Base-by-base conservation (phyloP, 2,113 vertebrate genomes). In the Sitta europaea region DNA sequence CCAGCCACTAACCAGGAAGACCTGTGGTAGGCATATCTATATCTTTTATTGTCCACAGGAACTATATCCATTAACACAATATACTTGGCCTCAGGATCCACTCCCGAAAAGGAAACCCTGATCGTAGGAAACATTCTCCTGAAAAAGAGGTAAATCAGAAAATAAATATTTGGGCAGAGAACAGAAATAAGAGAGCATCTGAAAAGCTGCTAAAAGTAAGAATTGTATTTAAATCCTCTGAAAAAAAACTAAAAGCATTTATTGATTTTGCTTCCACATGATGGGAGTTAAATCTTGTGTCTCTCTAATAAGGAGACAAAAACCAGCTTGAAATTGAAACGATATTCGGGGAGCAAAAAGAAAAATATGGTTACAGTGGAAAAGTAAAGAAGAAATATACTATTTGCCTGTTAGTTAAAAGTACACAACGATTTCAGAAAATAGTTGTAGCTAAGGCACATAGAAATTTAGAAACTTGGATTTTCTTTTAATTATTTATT, bases 81-180 rank as follows among this genome's bases (percentile, higher is more conserved):
- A 94, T 99, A 99, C 88, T 99, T 99, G 61, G 99, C 99, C 94
- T 99, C 99, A n/a, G 99, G 98, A 90, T 99, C 99, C 95, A 99
- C 98, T 3, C 99, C 99, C 1, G 99, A 99, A 97, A 99, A 99
- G 8, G 99, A 99, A 94, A 99, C 99, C 8, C 99, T 98, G 97
- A 99, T 99, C 1, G 99, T 99, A 55, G 99, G 99, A 90, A 99
- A 99, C 99, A 99, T 99, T 97, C 99, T 98, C 98, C 99, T 99
- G 96, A 58, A 51, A 71, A 92, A 18, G 66, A 86, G 33, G 36
- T 35, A 94, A 91, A 94, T 48, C n/a, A 35, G 48, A 83, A 94
- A 63, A 94, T 94, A 93, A 96, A 74, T 40, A 80, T 1, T 6
- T 12, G 31, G 31, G 36, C 2, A 6, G 40, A 65, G 25, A 80